These are phyloP conservation scores for Mimachlamys varia DNA, from an alignment of 2,888 invertebrate species.

Conservation along the genomic window DNA sequence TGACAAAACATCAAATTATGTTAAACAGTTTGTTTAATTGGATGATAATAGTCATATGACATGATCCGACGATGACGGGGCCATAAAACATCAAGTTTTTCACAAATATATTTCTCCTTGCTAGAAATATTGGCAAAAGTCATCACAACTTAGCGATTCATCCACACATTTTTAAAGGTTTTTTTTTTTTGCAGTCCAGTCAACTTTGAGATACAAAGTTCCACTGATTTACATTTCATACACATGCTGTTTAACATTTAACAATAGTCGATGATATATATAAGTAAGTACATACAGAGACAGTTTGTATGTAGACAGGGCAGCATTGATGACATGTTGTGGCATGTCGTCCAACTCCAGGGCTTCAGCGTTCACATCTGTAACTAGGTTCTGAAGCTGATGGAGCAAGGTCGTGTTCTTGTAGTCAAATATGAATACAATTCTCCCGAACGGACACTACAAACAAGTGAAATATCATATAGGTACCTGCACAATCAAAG, in stretches of 20 bases:
- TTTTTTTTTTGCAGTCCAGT: too few species aligned
- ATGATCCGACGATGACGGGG: too few species aligned
- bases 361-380: conserved; percentile 76
- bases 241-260: too few species aligned
- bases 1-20: conserved; percentile 37
- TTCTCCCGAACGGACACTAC: conserved; percentile 79
- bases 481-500: not conserved
- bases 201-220: too few species aligned
- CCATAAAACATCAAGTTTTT: too few species aligned
- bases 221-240: too few species aligned
- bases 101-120: too few species aligned
- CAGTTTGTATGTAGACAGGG: conserved; percentile 80
- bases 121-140: too few species aligned
- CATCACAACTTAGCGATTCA: too few species aligned
- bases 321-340: conserved; percentile 76
- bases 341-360: conserved; percentile 77
- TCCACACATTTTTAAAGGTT: too few species aligned
- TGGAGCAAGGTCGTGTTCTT: conserved; percentile 72
- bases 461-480: conserved; percentile 38
- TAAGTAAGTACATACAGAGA: conserved; percentile 71
- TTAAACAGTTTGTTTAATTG: too few species aligned
- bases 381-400: conserved; percentile 70
- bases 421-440: conserved; percentile 78
- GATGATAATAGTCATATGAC: too few species aligned
- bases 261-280: not conserved